These are phyloP conservation scores for Myzus persicae DNA, from an alignment of 1,140 invertebrate genomes.

Conservation along the genomic window DNA sequence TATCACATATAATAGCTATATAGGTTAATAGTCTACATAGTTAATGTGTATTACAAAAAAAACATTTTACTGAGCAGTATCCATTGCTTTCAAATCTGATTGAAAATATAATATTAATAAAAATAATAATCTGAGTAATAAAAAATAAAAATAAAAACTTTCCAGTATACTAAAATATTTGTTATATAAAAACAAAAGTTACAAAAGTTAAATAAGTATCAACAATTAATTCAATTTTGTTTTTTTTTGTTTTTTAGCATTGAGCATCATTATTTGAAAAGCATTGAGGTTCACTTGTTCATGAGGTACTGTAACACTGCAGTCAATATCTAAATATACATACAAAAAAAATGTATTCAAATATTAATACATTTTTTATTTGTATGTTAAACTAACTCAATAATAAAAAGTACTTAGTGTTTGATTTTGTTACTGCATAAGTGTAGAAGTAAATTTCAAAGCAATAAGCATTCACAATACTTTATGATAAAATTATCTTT, in stretches of 20 bases:
- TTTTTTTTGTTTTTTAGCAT: slow-evolving; percentile 26
- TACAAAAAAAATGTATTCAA: background rate
- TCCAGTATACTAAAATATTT: background rate
- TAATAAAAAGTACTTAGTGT: background rate
- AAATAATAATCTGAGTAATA: background rate
- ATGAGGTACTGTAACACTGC: background rate
- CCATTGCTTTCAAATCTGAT: background rate
- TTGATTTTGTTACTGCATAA: background rate
- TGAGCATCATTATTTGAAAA: slow-evolving; percentile 45
- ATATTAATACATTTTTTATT: background rate
- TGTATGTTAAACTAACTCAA: background rate
- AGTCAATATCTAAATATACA: background rate
- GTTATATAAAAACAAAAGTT: slow-evolving; percentile 7
- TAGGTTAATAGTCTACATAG: too few species aligned
- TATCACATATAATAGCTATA: background rate
- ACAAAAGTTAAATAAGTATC: background rate
- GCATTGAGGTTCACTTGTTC: slow-evolving; percentile 17
- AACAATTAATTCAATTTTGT: background rate
- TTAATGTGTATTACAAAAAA: background rate
- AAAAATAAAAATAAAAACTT: background rate
- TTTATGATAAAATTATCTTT: background rate
- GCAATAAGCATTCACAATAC: background rate
- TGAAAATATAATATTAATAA: background rate
- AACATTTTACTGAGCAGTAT: background rate
- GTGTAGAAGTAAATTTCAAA: background rate